Percentiles rank a stretch among this genome's conserved stretches.
Conservation (phyloP, 2,113 vertebrate species). For the Anser brachyrhynchus region DNA sequence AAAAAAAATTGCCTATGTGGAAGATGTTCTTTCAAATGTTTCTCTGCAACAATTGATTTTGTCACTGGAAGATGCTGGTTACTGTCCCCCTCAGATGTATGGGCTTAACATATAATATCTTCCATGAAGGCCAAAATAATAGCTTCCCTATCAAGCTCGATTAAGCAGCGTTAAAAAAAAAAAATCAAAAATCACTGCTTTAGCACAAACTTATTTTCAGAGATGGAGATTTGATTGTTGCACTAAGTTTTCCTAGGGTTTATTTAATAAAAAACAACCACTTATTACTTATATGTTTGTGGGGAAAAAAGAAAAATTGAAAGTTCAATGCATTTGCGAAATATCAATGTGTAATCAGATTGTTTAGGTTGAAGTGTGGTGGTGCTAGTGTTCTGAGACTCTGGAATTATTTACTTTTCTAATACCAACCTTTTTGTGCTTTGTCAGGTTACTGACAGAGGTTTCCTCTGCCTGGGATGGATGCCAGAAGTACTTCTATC, state of each 20-base stretch:
- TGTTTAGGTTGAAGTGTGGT: neutral
- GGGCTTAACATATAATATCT: neutral
- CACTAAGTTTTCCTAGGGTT: neutral
- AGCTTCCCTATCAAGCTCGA: neutral
- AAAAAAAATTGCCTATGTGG: neutral
- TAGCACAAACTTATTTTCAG: neutral
- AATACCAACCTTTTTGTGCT: neutral
- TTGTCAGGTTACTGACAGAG: slow-evolving; percentile 85
- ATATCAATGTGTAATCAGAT: neutral
- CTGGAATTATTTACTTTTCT: neutral
- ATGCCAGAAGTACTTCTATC: slow-evolving; percentile 96
- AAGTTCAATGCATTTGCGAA: neutral
- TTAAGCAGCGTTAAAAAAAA: neutral
- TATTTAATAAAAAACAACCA: neutral
- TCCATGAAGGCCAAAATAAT: neutral
- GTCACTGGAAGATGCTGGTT: neutral
- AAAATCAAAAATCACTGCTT: neutral
- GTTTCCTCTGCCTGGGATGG: slow-evolving; percentile 88
- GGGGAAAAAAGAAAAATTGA: neutral
- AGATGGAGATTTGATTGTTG: neutral
- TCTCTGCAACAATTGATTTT: neutral
- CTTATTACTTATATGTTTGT: neutral
- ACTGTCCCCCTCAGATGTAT: neutral
- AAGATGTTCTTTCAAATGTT: neutral
- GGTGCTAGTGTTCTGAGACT: neutral